Conservation (phyloP, 2,888 invertebrate species). For the Diachrysia chrysitis region DNA sequence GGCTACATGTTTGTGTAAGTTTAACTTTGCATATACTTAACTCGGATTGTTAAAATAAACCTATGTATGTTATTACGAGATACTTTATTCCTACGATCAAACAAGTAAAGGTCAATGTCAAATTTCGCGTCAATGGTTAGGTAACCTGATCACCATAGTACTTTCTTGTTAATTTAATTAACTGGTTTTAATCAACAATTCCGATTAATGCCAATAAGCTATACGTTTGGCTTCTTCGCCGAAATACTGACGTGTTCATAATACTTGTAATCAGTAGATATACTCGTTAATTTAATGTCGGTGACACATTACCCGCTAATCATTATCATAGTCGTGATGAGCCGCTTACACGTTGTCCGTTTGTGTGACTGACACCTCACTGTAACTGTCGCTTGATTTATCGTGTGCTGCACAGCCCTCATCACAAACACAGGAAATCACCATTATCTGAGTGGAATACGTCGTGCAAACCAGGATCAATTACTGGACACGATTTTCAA, state of each 20-base stretch:
- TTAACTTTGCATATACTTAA: background rate
- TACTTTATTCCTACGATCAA: background rate
- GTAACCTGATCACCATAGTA: background rate
- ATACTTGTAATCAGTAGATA: constrained; percentile 29
- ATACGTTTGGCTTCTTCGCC: background rate
- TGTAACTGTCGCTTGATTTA: constrained; percentile 44
- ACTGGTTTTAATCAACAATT: background rate
- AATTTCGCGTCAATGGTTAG: background rate
- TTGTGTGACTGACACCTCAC: constrained; percentile 39
- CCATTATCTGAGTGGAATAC: constrained; percentile 31
- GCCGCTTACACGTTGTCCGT: constrained; percentile 41
- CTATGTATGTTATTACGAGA: background rate
- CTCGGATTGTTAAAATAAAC: background rate
- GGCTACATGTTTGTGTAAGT: no score
- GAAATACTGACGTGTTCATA: background rate
- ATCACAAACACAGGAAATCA: constrained; percentile 38
- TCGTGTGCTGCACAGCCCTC: constrained; percentile 39
- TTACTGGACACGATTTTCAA: constrained; percentile 63
- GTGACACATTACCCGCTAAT: constrained; percentile 50
- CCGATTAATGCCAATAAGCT: constrained; percentile 1
- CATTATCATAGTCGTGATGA: constrained; percentile 54
- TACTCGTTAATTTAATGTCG: constrained; percentile 37
- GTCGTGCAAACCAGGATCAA: constrained; percentile 74
- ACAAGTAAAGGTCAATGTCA: background rate
- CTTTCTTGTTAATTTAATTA: background rate